A percentile compares a stretch with the other conserved stretches of the same genome.
Evolutionary conservation across 2,797 vertebrate genomes (phyloP).

Genomic region (Paramormyrops hopkinsi): DNA sequence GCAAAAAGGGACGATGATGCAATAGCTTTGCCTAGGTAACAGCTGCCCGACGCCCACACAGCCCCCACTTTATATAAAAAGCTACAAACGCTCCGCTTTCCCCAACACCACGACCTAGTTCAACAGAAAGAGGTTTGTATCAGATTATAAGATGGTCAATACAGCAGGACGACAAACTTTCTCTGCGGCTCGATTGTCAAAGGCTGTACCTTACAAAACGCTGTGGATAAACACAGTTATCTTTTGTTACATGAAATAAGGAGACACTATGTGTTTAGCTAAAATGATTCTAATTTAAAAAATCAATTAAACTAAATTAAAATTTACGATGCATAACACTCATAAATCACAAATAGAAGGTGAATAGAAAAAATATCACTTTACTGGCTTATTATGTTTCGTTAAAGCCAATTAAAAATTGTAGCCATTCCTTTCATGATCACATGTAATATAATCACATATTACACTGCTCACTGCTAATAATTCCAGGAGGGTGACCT

Average conservation of each 20-base stretch:
- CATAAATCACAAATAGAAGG: not conserved
- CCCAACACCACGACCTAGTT: not conserved
- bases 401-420: not conserved
- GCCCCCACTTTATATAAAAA: not conserved
- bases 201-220: not conserved
- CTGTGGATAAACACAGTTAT: not conserved
- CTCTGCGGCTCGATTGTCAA: not conserved
- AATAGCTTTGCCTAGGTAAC: not conserved
- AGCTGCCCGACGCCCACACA: not conserved
- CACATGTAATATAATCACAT: not conserved
- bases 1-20: not conserved
- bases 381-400: not conserved
- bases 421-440: not conserved
- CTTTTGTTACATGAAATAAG: not conserved
- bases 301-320: not conserved
- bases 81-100: not conserved
- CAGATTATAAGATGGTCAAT: not conserved
- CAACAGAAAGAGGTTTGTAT: not conserved
- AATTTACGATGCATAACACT: not conserved
- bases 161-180: not conserved
- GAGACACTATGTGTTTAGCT: not conserved
- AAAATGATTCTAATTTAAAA: not conserved
- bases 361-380: not conserved
- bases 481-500: not conserved
- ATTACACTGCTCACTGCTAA: not conserved